Base-by-base conservation (phyloP, 1,140 invertebrate genomes). In the Leptinotarsa lineolata region DNA sequence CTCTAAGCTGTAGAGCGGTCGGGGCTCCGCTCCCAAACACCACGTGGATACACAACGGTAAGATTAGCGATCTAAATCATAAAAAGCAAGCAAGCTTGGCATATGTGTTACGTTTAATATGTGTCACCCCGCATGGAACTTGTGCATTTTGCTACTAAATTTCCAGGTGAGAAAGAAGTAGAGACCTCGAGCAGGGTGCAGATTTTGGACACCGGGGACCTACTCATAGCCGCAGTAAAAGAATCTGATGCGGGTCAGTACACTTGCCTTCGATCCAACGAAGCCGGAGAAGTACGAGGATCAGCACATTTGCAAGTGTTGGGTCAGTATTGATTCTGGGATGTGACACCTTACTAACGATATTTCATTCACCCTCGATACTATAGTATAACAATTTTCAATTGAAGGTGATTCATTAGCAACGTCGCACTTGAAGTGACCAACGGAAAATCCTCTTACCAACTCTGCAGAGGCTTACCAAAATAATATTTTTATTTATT, bases 31-130 rank as follows among this genome's bases (percentile, higher is more conserved):
- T 90, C 74, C 96, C 97, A 2, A 95, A 94, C 81, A 89, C 93
- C n/a, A 94, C 94, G 8, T 99, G 97, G 97, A 91, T 92, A 80
- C 93, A 92, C 82, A 93, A 95, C 85, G 93, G 95, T 95, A 88
- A 87, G 87, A 78, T n/a, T 18, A 54, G 15, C n/a, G n/a, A 15
- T 54, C 48, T 54, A 54, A 54, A 54, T 18, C n/a, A 54, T 13
- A 54, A 54, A 16, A 54, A 16, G 48, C n/a, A 54, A 54, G n/a
- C 48, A 18, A 54, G 48, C 48, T 54, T 54, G 48, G 48, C 16
- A 54, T 54, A 16, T 54, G 48, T 54, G 48, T 54, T 54, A 16
- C 48, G 48, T 54, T 54, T 18, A 54, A 15, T 5, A 54, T 18
- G 48, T 54, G 48, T 54, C 15, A 54, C 48, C 13, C 11, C 20